A percentile compares a stretch with the other conserved stretches of the same genome.
These are phyloP conservation scores for Oscheius onirici DNA, from an alignment of 2,888 invertebrate genomes.

Conservation along the genomic window DNA sequence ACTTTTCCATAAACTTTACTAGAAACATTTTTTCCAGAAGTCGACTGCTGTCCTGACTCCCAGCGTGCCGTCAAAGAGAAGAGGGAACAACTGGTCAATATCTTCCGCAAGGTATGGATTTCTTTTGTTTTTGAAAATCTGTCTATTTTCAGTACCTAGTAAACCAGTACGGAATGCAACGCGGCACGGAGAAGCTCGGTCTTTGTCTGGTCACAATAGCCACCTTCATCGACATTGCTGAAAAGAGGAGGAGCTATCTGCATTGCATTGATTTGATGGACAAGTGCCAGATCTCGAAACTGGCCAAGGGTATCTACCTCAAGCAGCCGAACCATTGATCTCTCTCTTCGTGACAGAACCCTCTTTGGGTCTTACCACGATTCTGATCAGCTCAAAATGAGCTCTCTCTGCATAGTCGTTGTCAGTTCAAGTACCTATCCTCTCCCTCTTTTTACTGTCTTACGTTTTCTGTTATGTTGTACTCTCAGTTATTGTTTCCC, in stretches of 20 bases:
- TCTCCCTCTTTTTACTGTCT: background rate
- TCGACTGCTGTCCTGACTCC: background rate
- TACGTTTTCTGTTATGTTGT: background rate
- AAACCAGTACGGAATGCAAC: constrained; percentile 15
- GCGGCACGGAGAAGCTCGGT: constrained; percentile 22
- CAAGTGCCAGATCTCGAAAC: constrained; percentile 42
- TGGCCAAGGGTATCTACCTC: constrained; percentile 50
- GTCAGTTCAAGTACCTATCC: background rate
- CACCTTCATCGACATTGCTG: constrained; percentile 20
- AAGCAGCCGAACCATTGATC: constrained; percentile 25
- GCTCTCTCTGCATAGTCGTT: no score
- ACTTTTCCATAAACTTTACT: no score
- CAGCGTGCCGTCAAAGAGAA: background rate
- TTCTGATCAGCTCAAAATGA: no score
- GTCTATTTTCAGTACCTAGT: constrained; percentile 21
- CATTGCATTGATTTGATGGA: constrained; percentile 39
- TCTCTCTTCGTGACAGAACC: no score
- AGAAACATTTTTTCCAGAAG: background rate
- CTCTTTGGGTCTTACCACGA: no score
- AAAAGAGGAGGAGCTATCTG: constrained; percentile 30
- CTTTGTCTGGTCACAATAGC: constrained; percentile 10
- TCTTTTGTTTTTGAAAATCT: constrained; percentile 9
- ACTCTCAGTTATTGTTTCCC: no score
- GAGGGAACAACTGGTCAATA: background rate
- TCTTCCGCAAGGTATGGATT: constrained; percentile 13